Base-by-base conservation (phyloP, 2,797 vertebrate genomes). In the Geotrypetes seraphini region DNA sequence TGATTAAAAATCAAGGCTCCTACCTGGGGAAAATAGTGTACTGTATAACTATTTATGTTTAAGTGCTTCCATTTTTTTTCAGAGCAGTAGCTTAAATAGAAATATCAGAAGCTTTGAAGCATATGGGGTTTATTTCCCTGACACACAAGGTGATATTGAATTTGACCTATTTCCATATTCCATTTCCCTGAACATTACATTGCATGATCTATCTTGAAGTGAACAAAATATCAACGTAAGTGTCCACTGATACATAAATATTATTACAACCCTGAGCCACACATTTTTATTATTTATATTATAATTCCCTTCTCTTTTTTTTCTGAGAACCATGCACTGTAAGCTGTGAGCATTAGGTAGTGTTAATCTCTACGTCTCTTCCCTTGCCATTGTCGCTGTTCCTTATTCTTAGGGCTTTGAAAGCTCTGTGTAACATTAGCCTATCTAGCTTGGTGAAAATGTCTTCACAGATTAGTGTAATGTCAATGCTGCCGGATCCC, bases 381-480 rank as follows among this genome's bases (percentile, higher is more conserved):
- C 64, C 59, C 49, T 49, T 61, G 64, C 54, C 66, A 69, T 83
- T 66, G 73, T 63, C 29, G 33, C 41, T 53, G 52, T 40, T 75
- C 44, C 58, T 71, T 53, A 71, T 68, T 68, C 72, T 50, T 1
- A 8, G 65, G 72, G 71, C 72, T 69, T 75, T 79, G 75, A 76
- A 74, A 78, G 69, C 60, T 61, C 57, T 47, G 24, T 65, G 73
- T 79, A 83, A 84, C 70, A 75, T 77, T 79, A 79, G 66, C 75
- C 73, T 75, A 76, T 79, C 71, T 66, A 66, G 69, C 59, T 65
- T 67, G 64, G 75, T 59, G 73, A 80, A 81, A 85, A 83, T 63
- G 75, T 84, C 79, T 78, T 77, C 76, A 75, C 79, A 81, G 75
- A 83, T 86, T 79, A 83, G 68, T 60, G 73, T 78, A 68, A 83